A percentile compares a stretch with the other conserved stretches of the same genome.
These are phyloP conservation scores for Cacatua alba DNA, from an alignment of 2,113 vertebrate genomes.

Conservation along the genomic window DNA sequence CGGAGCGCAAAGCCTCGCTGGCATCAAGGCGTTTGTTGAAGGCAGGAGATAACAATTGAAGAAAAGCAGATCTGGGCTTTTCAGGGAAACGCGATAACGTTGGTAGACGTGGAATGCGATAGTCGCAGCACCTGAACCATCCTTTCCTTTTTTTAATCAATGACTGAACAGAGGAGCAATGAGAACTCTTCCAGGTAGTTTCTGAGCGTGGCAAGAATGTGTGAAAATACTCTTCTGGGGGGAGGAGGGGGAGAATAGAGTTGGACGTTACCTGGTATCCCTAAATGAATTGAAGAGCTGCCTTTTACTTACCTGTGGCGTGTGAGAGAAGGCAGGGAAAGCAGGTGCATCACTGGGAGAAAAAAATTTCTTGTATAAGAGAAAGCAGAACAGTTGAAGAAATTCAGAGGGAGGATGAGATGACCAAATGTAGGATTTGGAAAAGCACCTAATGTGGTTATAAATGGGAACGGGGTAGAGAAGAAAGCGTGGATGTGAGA, in stretches of 20 bases:
- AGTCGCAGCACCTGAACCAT: not conserved
- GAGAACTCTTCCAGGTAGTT: rapidly evolving
- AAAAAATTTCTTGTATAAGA: not conserved
- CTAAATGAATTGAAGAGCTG: not conserved
- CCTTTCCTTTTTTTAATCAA: not conserved
- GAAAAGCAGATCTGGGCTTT: not conserved
- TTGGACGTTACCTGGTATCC: not conserved
- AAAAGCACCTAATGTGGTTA: not conserved
- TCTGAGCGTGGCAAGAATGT: not conserved
- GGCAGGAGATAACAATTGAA: rapidly evolving
- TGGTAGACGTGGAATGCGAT: not conserved
- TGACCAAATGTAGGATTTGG: not conserved
- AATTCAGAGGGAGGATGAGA: not conserved
- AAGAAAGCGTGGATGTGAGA: not conserved
- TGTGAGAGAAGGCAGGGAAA: not conserved
- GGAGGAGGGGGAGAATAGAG: not conserved
- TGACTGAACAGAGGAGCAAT: not conserved
- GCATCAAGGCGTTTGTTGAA: not conserved
- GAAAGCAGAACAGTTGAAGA: not conserved
- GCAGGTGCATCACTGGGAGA: not conserved
- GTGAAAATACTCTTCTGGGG: not conserved
- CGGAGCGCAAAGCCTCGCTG: not conserved
- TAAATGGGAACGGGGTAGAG: not conserved
- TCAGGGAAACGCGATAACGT: not conserved
- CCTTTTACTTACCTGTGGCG: not conserved